These are phyloP conservation scores for Trichomalopsis sarcophagae DNA, from an alignment of 1,140 invertebrate species.

Conservation along the genomic window DNA sequence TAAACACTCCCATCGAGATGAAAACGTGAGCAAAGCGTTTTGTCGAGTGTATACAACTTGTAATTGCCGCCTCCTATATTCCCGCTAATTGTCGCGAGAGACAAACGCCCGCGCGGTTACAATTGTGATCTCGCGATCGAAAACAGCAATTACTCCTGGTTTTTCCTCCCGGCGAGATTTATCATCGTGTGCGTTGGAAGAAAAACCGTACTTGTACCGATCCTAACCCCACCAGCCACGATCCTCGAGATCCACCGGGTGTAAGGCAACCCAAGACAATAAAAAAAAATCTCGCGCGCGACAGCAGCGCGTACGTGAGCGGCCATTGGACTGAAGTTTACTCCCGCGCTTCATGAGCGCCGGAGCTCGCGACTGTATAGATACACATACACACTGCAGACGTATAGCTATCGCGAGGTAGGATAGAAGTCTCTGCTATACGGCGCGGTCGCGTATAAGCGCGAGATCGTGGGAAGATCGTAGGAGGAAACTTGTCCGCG, in stretches of 20 bases:
- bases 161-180: background rate
- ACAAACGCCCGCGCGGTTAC: too few species aligned
- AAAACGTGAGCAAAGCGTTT: too few species aligned
- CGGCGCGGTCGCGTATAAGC: background rate
- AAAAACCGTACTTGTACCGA: background rate
- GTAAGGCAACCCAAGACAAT: background rate
- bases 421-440: background rate
- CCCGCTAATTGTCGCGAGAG: too few species aligned
- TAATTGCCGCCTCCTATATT: too few species aligned
- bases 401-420: background rate
- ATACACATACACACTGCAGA: background rate
- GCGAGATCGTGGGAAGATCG: constrained; percentile 63
- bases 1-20: too few species aligned
- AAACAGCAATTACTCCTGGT: background rate
- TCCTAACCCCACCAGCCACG: background rate
- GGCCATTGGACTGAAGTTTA: constrained; percentile 19
- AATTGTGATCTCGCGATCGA: background rate
- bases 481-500: constrained; percentile 62
- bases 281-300: background rate
- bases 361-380: background rate
- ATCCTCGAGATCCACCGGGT: background rate
- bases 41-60: too few species aligned
- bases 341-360: constrained; percentile 16
- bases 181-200: background rate
- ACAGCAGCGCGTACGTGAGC: constrained; percentile 43